Evolutionary conservation across 35 echinoderm and acorn worm species (phyloP).

Genomic region (Ptychodera flava): DNA sequence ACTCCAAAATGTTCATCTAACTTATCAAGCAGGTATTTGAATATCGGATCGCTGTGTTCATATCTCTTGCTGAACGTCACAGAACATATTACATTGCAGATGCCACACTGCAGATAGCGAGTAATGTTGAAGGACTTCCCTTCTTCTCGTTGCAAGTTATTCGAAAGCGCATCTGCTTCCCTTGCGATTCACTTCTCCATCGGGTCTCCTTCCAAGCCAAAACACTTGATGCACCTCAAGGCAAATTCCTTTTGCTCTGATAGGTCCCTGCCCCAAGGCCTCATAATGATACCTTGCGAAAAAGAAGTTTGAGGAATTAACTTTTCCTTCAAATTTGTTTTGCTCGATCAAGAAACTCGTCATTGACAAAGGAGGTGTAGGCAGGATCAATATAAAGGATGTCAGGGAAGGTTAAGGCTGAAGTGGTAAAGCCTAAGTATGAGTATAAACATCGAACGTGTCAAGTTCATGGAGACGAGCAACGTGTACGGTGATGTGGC

Average conservation of each 20-base stretch:
- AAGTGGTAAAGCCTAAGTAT: no score
- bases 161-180: not conserved
- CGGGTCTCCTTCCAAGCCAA: not conserved
- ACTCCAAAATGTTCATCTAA: conserved; percentile 9
- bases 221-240: not conserved
- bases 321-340: no score
- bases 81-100: conserved; percentile 59
- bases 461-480: no score
- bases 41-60: conserved; percentile 43
- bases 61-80: conserved; percentile 49
- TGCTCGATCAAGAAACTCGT: no score
- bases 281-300: not conserved
- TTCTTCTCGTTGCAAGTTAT: not conserved
- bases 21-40: conserved; percentile 26
- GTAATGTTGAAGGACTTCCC: not conserved
- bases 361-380: no score
- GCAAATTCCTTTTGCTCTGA: not conserved
- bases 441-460: no score
- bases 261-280: not conserved
- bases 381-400: no score
- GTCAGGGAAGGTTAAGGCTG: no score
- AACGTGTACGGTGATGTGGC: no score
- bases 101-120: not conserved
- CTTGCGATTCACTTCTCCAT: not conserved
- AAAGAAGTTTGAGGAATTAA: no score